Evolutionary conservation across 1,140 invertebrate species (phyloP), one percentile per base, ranked within the genome.

Genomic region (Neodiprion virginianus): DNA sequence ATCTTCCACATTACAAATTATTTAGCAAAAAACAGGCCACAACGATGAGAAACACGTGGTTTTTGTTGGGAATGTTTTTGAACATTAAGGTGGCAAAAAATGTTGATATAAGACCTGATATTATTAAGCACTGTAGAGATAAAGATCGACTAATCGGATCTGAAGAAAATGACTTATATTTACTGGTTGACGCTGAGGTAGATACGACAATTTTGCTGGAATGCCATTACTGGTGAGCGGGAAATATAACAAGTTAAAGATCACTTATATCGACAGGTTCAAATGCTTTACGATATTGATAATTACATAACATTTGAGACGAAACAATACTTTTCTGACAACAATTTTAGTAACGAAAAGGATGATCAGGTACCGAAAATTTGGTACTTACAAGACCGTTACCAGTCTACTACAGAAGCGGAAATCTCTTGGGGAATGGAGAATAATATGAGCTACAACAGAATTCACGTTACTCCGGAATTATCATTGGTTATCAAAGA

Each of bases 391-490:
- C 84, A 90, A 78, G 84, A 90, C 81, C 77, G 79, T 0, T 80
- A 87, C 48, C 79, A 81, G 74, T 79, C 74, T 69, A 69, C 49
- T 0, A 17, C 77, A 0, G 79, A 86, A 53, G 78, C 76, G 47
- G 89, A 90, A 82, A 83, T 91, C 0, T 76, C 86, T n/a, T 70
- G 90, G 3, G 88, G 80, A 65, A 90, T 89, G 88, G 79, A 88
- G 49, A 90, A 87, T 69, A 88, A 91, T 72, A 72, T 77, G 11
- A 83, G 85, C 0, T 74, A 82, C 4, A 90, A 88, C 76, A 81
- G 85, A 78, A 76, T 91, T 67, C 81, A 85, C 23, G 78, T 87
- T 12, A 89, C 79, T 28, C 53, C 80, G 0, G 85, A 90, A 21
- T 86, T 88, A 68, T 86, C 87, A 67, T 82, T 91, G 17, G 81